Evolutionary conservation across 2,113 vertebrate species (phyloP).

Genomic region (Pithys albifrons): DNA sequence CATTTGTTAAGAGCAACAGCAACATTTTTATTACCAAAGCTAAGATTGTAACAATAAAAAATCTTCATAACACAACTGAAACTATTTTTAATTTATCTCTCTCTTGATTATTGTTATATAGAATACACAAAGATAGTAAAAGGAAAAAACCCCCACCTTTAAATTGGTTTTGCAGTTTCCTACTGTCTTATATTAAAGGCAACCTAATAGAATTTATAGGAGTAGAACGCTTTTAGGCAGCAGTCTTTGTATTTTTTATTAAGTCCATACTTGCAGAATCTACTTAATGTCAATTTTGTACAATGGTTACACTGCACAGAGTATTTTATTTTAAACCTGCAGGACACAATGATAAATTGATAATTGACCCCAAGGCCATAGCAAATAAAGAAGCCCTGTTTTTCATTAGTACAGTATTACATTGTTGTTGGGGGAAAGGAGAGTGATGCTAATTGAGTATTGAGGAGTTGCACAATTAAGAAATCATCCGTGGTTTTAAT

Average conservation of each 20-base stretch:
- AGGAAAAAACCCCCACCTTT: neutral
- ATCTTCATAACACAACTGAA: neutral
- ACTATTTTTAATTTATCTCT: neutral
- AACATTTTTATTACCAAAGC: neutral
- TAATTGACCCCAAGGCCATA: conserved; percentile 85
- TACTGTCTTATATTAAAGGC: conserved; percentile 77
- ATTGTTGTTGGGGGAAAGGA: conserved; percentile 66
- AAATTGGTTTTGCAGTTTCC: conserved; percentile 74
- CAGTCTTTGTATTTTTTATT: conserved; percentile 82
- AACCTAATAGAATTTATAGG: conserved; percentile 82
- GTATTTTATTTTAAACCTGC: conserved; percentile 80
- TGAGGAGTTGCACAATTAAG: conserved; percentile 67
- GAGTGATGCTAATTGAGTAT: conserved; percentile 60
- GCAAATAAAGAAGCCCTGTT: conserved; percentile 83
- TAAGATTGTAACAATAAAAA: neutral
- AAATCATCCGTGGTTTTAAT: conserved; percentile 63
- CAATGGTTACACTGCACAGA: conserved; percentile 76
- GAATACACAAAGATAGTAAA: conserved; percentile 49
- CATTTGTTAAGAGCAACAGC: neutral
- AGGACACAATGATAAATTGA: conserved; percentile 88
- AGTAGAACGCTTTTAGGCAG: conserved; percentile 78
- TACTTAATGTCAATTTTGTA: conserved; percentile 83
- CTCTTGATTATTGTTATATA: conserved; percentile 26
- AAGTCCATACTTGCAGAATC: conserved; percentile 83
- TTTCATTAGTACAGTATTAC: conserved; percentile 84